Percentiles rank a stretch among this genome's conserved stretches.
Evolutionary conservation across 2,113 vertebrate species (phyloP).

Genomic region (Cephalopterus ornatus): DNA sequence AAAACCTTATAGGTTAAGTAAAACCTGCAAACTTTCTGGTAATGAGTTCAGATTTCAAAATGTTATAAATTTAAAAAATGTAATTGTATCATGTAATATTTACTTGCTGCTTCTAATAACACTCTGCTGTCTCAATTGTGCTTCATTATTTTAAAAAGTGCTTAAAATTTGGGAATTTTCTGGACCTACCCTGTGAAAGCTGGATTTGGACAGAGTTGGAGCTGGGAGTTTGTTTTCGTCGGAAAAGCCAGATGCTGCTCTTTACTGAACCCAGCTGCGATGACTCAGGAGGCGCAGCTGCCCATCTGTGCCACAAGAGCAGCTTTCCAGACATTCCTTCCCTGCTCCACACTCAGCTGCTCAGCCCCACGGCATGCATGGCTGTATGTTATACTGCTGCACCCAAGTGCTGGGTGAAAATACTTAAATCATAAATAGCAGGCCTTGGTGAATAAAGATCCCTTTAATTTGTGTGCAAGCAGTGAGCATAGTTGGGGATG

Average conservation of each 20-base stretch:
- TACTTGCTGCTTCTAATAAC: not conserved
- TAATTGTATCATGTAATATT: not conserved
- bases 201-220: not conserved
- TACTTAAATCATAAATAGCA: not conserved
- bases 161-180: not conserved
- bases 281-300: not conserved
- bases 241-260: not conserved
- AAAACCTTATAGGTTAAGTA: not conserved
- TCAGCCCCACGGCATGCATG: rapidly evolving
- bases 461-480: not conserved
- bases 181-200: not conserved
- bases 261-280: not conserved
- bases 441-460: not conserved
- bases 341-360: not conserved
- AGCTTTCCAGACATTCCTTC: not conserved
- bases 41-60: not conserved
- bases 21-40: not conserved
- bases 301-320: not conserved
- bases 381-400: not conserved
- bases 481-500: not conserved
- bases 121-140: not conserved
- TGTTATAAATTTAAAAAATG: not conserved
- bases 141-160: not conserved
- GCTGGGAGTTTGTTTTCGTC: not conserved
- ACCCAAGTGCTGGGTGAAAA: not conserved